A percentile compares a stretch with the other conserved stretches of the same genome.
phyloP scores from a whole-genome alignment of 2,113 vertebrate species.

The Seriola dumerili region DNA sequence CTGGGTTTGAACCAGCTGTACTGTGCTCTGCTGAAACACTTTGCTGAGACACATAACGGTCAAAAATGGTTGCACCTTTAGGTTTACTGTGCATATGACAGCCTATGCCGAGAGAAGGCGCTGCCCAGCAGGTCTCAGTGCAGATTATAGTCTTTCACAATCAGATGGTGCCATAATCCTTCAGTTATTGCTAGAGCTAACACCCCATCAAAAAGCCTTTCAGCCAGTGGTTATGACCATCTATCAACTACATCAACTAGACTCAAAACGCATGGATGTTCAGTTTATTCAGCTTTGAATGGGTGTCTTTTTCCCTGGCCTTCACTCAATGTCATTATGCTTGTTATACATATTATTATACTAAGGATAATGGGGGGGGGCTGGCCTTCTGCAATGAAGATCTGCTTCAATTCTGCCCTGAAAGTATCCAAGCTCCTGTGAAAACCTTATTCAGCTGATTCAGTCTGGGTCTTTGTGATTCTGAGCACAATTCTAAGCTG shows the following conservation, averaged over 20 bases:
- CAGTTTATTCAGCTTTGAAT: conserved; percentile 32
- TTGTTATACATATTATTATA: not conserved
- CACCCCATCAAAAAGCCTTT: conserved; percentile 17
- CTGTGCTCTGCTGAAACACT: not conserved
- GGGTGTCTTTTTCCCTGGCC: conserved; percentile 3
- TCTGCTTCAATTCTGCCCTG: not conserved
- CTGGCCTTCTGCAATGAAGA: not conserved
- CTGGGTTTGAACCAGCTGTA: not conserved
- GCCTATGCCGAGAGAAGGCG: not conserved
- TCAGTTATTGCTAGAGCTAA: conserved; percentile 23
- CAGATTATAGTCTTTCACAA: conserved; percentile 32
- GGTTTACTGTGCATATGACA: not conserved
- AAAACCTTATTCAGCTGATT: conserved; percentile 8
- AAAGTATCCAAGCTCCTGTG: not conserved
- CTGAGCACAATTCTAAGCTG: not conserved
- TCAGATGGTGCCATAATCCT: conserved; percentile 32
- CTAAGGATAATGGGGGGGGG: not conserved
- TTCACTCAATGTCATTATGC: conserved; percentile 4
- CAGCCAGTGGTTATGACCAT: not conserved
- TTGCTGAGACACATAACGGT: not conserved
- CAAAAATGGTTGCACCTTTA: not conserved
- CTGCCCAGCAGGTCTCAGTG: conserved; percentile 9
- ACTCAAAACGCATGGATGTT: conserved; percentile 17
- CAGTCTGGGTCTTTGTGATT: not conserved
- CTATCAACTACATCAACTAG: not conserved